Base-by-base conservation (phyloP, 2,888 invertebrate species). In the Athripsodes cinereus region DNA sequence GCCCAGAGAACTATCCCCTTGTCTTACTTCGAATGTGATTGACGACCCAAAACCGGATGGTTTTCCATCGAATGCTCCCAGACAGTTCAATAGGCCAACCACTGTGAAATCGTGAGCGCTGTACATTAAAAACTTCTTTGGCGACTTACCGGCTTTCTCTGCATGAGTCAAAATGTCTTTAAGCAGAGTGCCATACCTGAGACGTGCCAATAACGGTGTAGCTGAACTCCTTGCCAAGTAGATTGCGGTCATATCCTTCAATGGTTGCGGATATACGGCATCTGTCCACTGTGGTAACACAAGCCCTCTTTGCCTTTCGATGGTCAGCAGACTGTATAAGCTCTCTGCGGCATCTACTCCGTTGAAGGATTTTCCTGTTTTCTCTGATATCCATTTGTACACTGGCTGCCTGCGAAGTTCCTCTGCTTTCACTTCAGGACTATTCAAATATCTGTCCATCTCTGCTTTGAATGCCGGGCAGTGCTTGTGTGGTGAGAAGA, bases 21-120 rank as follows among this genome's bases (percentile, higher is more conserved):
- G 26, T n/a, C 57, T 48, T 1, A 61, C 49, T 54, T 63, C 63
- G 26, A 61, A 59, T 3, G 57, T 51, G 1, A 63, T 16, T 6
- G 59, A 54, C 10, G 63, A 47, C 8, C 61, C 59, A 22, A 63
- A 63, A 2, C 58, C 59, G 8, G 58, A 52, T 2, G 59, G 59
- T 2, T 34, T 2, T 35, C 57, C 59, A 22, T 63, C 60, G 26
- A 56, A 63, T 8, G 49, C 10, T 1, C 51, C 53, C 31, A 63
- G n/a, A 20, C 48, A 40, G 34, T 57, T 57, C 49, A 61, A 19
- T 40, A 63, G n/a, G 1, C 63, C 61, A 1, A 51, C 50, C 6
- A 63, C 16, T 2, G 60, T 63, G 20, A 54, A 55, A 16, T 63
- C 63, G 50, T 63, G 61, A 18, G 55, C 61, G 34, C 61, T 61